Evolutionary conservation across 1,140 invertebrate genomes (phyloP), one percentile per base, ranked within the genome.

Genomic region (Bombus superbus): DNA sequence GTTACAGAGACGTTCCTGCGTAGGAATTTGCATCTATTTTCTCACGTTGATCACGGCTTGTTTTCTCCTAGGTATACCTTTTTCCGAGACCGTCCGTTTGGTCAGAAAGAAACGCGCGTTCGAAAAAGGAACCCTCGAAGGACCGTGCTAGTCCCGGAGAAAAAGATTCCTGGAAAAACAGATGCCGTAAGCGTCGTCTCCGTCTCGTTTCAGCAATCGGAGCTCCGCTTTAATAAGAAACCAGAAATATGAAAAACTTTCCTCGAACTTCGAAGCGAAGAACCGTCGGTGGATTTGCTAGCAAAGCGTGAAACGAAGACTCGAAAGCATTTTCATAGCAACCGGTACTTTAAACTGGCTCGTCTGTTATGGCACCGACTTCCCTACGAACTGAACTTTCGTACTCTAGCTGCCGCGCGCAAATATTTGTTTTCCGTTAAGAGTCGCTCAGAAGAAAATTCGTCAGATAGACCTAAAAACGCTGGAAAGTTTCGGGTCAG

Each of bases 391-490:
- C 5, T 9, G n/a, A 87, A 87, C 81, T 73, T 42, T 62, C 35
- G 11, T 35, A 13, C n/a, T n/a, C 18, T 32, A 18, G 47, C 38
- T 10, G 32, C 47, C 11, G 69, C 6, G 38, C 25, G 40, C 66
- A 83, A 88, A 88, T 86, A 73, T 86, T 86, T 86, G 44, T 57
- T 72, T 57, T n/a, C 85, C 22, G 74, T 73, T 71, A 78, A 72
- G 73, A 83, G 35, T 42, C 35, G 66, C 6, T 18, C 32, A 18
- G 6, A 35, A 35, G 68, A 71, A 71, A 71, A 71, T 72, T n/a
- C 40, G 28, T 15, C 40, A 6, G 13, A 10, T 8, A 32, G n/a
- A n/a, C 2, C n/a, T 32, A 47, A 32, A 47, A 44, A 73, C 40
- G 22, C 3, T 32, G 8, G 32, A 8, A 75, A 76, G 22, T 74